Conservation (phyloP, 2,888 invertebrate species). For the Heliconius hortense region DNA sequence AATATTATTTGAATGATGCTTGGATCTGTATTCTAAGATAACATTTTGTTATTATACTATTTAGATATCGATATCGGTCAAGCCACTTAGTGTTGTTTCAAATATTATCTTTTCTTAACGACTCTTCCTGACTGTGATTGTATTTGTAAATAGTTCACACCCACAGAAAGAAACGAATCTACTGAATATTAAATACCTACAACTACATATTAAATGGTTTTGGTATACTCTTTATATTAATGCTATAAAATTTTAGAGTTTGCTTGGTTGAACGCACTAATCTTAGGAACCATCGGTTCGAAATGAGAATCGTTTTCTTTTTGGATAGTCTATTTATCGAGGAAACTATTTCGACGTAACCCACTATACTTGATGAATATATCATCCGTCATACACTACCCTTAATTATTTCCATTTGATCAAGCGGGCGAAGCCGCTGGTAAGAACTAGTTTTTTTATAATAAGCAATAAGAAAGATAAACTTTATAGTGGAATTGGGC, state of each 20-base stretch:
- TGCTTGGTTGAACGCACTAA: background rate
- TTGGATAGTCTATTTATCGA: background rate
- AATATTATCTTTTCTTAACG: conserved; percentile 20
- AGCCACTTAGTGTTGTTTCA: conserved; percentile 17
- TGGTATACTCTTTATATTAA: background rate
- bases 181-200: background rate
- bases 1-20: background rate
- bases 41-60: background rate
- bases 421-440: background rate
- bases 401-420: background rate
- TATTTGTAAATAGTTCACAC: background rate
- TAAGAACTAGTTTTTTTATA: background rate
- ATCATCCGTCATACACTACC: background rate
- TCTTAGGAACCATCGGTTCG: background rate
- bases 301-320: background rate
- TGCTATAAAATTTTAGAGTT: background rate
- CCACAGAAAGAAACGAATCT: background rate
- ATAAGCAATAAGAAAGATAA: conserved; percentile 1
- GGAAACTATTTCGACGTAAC: too few species aligned
- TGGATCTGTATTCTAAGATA: background rate
- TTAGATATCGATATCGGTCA: conserved; percentile 20
- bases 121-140: background rate
- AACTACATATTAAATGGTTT: background rate
- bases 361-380: too few species aligned
- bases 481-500: background rate